Evolutionary conservation across 2,888 invertebrate species (phyloP).

Genomic region (Diabrotica balteata): DNA sequence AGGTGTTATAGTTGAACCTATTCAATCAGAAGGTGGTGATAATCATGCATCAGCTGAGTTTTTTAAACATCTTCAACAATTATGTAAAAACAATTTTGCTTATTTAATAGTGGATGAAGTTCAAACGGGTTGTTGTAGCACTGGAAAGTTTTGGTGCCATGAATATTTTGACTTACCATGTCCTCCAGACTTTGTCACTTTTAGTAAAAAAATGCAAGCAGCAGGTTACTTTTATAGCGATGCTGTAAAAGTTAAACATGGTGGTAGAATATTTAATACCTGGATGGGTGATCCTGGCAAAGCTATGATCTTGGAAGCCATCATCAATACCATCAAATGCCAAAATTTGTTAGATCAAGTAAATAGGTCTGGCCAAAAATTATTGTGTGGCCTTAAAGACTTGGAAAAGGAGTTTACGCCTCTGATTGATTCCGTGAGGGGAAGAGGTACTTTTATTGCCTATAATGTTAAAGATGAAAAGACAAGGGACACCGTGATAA

Average conservation of each 20-base stretch:
- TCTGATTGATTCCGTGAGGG: constrained; percentile 78
- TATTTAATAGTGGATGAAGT: constrained; percentile 95
- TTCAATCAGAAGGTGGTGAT: constrained; percentile 96
- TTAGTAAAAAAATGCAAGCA: constrained; percentile 97
- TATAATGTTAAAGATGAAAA: constrained; percentile 71
- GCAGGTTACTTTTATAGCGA: constrained; percentile 89
- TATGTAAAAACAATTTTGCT: constrained; percentile 78
- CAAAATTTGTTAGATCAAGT: constrained; percentile 83
- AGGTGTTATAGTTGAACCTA: constrained; percentile 89
- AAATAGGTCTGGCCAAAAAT: constrained; percentile 70
- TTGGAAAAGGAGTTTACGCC: constrained; percentile 76
- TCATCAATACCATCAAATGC: constrained; percentile 80
- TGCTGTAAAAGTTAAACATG: constrained; percentile 77
- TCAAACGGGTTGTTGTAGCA: constrained; percentile 92
- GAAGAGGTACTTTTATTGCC: constrained; percentile 88
- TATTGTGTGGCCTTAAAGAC: constrained; percentile 69
- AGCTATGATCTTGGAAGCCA: constrained; percentile 82
- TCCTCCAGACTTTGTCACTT: constrained; percentile 93
- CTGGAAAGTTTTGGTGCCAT: constrained; percentile 96
- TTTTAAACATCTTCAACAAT: constrained; percentile 82
- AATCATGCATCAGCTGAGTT: constrained; percentile 90
- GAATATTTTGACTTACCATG: constrained; percentile 86
- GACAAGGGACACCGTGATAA: constrained; percentile 75
- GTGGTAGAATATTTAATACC: constrained; percentile 95
- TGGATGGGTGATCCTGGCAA: constrained; percentile 99